phyloP scores from a whole-genome alignment of 1,140 invertebrate genomes.

The Brachionus asplanchnoidis region DNA sequence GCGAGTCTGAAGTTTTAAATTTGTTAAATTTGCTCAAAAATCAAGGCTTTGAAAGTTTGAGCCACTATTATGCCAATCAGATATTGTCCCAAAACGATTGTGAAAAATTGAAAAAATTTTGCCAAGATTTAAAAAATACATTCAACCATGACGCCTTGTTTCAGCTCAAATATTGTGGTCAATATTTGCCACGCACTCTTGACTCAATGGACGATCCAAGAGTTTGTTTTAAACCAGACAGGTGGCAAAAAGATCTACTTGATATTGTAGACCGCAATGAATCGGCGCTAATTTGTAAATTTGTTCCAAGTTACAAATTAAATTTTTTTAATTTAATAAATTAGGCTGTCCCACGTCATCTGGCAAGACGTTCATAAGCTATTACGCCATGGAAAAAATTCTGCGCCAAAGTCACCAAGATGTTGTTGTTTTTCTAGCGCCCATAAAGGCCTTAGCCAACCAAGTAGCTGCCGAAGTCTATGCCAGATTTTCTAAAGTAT shows the following conservation, averaged over 20 bases:
- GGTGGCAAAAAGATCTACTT: slow-evolving; percentile 1
- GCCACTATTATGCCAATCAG: not conserved
- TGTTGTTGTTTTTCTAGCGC: not conserved
- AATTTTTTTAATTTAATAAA: not conserved
- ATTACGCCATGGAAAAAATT: slow-evolving; percentile 8
- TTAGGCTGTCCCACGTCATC: slow-evolving; percentile 13
- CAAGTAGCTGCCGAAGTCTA: not conserved
- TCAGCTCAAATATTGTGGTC: not conserved
- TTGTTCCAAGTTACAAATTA: not conserved
- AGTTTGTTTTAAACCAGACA: slow-evolving; percentile 8
- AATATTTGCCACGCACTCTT: not conserved
- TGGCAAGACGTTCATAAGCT: not conserved
- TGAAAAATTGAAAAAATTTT: not conserved
- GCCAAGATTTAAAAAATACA: not conserved
- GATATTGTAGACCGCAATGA: slow-evolving; percentile 11
- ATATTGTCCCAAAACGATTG: not conserved
- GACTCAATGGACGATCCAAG: not conserved
- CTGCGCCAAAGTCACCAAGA: not conserved
- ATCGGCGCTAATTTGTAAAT: not conserved
- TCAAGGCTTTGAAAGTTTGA: slow-evolving; percentile 8
- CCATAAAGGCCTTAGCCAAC: not conserved
- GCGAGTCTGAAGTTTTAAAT: not conserved
- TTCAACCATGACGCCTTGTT: slow-evolving; percentile 3
- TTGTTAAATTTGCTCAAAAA: not conserved
- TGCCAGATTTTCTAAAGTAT: not conserved